Evolutionary conservation across 1,140 invertebrate species (phyloP).

Genomic region (Pantala flavescens): DNA sequence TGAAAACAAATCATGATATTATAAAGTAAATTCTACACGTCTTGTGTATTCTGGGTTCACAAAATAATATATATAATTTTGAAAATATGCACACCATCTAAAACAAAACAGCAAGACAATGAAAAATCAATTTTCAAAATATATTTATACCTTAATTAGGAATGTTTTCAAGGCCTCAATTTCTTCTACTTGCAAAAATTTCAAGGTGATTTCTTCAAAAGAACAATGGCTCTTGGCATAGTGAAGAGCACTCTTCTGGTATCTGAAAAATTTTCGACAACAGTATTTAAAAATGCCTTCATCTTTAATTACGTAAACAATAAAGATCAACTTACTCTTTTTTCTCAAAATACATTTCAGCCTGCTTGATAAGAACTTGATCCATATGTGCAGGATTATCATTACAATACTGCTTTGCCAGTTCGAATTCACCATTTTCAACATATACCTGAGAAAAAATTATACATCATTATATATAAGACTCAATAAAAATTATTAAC

Average conservation of each 20-base stretch:
- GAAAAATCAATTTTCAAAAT: too few relatives aligned
- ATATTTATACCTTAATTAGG: constrained; percentile 54
- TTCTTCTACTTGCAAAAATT: constrained; percentile 76
- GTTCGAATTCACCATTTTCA: constrained; percentile 74
- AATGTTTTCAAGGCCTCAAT: constrained; percentile 79
- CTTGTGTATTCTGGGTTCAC: too few relatives aligned
- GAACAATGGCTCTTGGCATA: constrained; percentile 84
- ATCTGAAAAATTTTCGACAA: constrained; percentile 35
- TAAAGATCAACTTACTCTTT: constrained; percentile 46
- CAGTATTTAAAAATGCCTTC: constrained; percentile 18
- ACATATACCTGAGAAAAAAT: constrained; percentile 56
- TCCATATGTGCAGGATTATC: constrained; percentile 70
- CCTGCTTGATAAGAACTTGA: constrained; percentile 77
- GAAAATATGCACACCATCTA: too few relatives aligned
- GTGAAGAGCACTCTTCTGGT: constrained; percentile 70
- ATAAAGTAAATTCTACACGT: background rate
- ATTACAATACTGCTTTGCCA: constrained; percentile 71
- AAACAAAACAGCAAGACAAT: too few relatives aligned
- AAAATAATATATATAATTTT: too few relatives aligned
- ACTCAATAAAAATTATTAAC: too few relatives aligned
- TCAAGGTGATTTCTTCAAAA: constrained; percentile 88
- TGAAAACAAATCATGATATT: constrained; percentile 25
- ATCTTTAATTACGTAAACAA: constrained; percentile 4
- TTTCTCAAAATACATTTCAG: constrained; percentile 72
- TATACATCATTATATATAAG: too few relatives aligned